Evolutionary conservation across 2,888 invertebrate species (phyloP).

Genomic region (Nomada ruficornis): DNA sequence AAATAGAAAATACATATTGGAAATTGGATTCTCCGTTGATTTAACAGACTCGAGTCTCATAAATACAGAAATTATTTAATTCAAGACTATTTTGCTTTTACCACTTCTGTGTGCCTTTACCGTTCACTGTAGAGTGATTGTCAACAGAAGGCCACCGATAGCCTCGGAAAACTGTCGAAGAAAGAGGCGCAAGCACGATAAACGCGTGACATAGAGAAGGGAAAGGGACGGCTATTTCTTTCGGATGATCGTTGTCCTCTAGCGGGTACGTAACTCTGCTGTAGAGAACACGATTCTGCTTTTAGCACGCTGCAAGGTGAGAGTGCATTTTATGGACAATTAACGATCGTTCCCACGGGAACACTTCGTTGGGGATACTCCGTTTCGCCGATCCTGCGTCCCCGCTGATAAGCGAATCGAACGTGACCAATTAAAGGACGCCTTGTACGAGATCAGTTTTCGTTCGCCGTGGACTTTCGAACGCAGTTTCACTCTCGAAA

Average conservation of each 20-base stretch:
- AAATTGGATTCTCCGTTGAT: too few species aligned
- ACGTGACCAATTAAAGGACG: constrained; percentile 65
- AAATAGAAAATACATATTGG: too few species aligned
- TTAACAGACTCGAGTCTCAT: too few species aligned
- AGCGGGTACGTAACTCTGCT: constrained; percentile 53
- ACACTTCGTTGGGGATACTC: constrained; percentile 60
- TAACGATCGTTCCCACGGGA: constrained; percentile 76
- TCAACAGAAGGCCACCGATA: constrained; percentile 33
- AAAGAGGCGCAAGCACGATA: constrained; percentile 13
- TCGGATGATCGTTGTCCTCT: constrained; percentile 60
- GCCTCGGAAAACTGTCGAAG: constrained; percentile 26
- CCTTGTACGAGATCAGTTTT: constrained; percentile 52
- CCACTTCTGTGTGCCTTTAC: too few species aligned
- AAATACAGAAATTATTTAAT: too few species aligned
- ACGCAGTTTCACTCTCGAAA: constrained; percentile 48
- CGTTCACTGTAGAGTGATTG: too few species aligned
- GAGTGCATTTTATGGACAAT: constrained; percentile 73
- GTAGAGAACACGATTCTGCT: constrained; percentile 74
- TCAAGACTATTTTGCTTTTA: too few species aligned
- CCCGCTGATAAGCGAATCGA: constrained; percentile 61
- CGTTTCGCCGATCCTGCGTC: constrained; percentile 47
- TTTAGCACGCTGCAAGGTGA: constrained; percentile 72
- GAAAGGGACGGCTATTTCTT: constrained; percentile 42
- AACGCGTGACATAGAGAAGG: constrained; percentile 15
- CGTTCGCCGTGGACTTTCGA: constrained; percentile 25